Evolutionary conservation across 2,113 vertebrate genomes (phyloP).

Genomic region (Apodemus sylvaticus): DNA sequence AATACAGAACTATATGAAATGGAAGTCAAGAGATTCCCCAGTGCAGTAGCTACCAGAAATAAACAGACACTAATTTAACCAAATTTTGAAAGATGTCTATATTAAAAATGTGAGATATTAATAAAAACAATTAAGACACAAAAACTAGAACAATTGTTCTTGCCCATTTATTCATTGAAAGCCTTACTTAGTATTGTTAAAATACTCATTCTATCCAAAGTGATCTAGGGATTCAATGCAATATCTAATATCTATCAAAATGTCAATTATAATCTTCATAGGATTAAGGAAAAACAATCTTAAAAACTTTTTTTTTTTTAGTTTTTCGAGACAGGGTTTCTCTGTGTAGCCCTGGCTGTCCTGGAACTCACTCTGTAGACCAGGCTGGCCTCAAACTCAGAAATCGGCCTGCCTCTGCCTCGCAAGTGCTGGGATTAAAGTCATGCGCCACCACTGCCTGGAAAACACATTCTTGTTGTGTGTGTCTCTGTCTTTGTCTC

Average conservation of each 20-base stretch:
- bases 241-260: neutral
- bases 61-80: neutral
- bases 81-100: neutral
- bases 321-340: no score
- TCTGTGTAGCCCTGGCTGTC: no score
- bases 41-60: neutral
- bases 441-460: no score
- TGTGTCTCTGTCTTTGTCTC: no score
- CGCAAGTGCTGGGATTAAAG: no score
- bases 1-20: neutral
- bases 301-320: no score
- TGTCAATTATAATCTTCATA: neutral
- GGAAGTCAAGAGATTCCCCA: neutral
- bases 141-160: neutral
- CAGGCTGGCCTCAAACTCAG: no score
- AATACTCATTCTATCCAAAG: neutral
- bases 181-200: neutral
- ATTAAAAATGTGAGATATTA: neutral
- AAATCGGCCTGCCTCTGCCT: no score
- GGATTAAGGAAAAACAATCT: neutral
- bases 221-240: neutral
- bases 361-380: no score
- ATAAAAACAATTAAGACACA: neutral
- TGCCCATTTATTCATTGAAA: neutral
- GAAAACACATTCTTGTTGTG: neutral